Evolutionary conservation across 2,113 vertebrate genomes (phyloP), one percentile per base, ranked within the genome.

Genomic region (Takifugu bimaculatus): DNA sequence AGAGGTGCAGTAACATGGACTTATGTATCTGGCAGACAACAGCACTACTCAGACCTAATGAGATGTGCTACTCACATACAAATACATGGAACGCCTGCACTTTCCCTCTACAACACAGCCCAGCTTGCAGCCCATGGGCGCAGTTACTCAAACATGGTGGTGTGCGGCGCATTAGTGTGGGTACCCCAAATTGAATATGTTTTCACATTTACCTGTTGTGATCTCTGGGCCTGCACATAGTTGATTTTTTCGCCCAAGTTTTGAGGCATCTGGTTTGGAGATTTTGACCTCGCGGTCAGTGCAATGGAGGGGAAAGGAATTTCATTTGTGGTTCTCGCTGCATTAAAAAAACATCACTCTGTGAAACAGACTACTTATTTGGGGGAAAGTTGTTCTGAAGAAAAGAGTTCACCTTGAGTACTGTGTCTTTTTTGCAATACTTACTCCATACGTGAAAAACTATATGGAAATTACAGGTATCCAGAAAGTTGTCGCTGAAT

Each of bases 1-100:
- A 55, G 88, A 89, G 85, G 88, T 77, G n/a, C 50, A 60, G 72
- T 35, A 1, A 52, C 42, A 65, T 76, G 77, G 70, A 78, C 80
- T 68, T 45, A 32, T 26, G 65, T 63, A 58, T 59, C 68, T 74
- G 65, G 13, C 65, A 72, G 78, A 82, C 75, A 74, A 80, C 68
- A 59, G 70, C 65, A 3, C 50, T 9, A 52, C 63, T 66, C 65
- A 25, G 74, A 72, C 72, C 77, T 87, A 88, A 88, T 85, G 87
- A 88, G 87, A 85, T 15, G 75, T 57, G 61, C 68, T 71, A 55
- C 73, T 51, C 51, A 68, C 26, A 53, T 52, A 54, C 52, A n/a
- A 65, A 68, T n/a, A 44, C 35, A 35, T 61, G 29, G 65, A 71
- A 61, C 54, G 62, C 54, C 53, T 60, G 50, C 63, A 61, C 59